Conservation (phyloP, 2,797 vertebrate species). For the Anguilla obscura region DNA sequence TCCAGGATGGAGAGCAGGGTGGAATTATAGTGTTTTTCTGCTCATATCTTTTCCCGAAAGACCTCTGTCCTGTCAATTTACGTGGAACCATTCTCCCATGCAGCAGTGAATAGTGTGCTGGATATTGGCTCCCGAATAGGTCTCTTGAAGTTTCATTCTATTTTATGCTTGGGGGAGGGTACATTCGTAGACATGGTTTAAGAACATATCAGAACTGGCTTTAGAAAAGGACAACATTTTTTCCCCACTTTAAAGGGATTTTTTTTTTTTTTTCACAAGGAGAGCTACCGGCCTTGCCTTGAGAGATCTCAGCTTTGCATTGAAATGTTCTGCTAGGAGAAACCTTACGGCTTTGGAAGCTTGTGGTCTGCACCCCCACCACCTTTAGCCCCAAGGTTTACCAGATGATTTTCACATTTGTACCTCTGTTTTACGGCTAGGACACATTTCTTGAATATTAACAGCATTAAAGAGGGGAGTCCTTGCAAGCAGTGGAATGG, state of each 20-base stretch:
- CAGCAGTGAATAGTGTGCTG: background rate
- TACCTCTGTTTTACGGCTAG: background rate
- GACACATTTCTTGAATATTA: background rate
- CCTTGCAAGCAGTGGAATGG: background rate
- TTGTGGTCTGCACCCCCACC: background rate
- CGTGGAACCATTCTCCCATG: background rate
- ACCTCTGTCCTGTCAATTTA: slow-evolving; percentile 17
- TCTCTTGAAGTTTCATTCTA: slow-evolving; percentile 1
- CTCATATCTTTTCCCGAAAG: background rate
- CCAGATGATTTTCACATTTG: background rate
- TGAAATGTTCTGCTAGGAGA: background rate
- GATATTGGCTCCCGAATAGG: background rate
- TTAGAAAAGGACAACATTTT: background rate
- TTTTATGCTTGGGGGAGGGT: background rate
- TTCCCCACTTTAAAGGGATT: background rate
- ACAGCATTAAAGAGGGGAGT: background rate
- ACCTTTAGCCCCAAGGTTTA: background rate
- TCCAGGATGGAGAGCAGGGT: background rate
- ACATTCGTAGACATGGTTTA: background rate
- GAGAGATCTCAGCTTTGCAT: slow-evolving; percentile 21
- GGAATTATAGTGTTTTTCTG: background rate
- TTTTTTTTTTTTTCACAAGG: background rate
- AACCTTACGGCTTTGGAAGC: background rate
- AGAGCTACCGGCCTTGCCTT: background rate
- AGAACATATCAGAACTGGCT: background rate